These are phyloP conservation scores for Notocelia uddmanniana DNA, from an alignment of 2,888 invertebrate species.

Conservation along the genomic window DNA sequence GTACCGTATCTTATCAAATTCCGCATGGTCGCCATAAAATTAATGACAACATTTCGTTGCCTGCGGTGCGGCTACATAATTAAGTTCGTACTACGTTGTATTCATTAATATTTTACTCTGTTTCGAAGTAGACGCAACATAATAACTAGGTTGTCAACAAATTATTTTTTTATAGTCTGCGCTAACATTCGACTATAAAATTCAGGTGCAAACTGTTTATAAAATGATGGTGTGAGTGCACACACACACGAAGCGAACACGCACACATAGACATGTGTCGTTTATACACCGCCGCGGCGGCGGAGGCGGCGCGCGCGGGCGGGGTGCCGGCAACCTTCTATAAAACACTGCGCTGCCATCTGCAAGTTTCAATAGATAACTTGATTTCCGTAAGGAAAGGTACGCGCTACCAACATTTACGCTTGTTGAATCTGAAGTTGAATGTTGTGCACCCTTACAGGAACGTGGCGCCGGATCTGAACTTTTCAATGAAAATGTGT, in stretches of 20 bases:
- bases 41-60: constrained; percentile 4
- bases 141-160: constrained; percentile 25
- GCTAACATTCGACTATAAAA: constrained; percentile 31
- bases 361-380: constrained; percentile 85
- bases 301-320: constrained; percentile 54
- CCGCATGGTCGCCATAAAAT: constrained; percentile 9
- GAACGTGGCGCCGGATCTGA: constrained; percentile 70
- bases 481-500: constrained; percentile 61
- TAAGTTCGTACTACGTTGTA: background rate
- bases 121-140: constrained; percentile 12
- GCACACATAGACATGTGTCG: constrained; percentile 50
- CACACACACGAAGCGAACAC: constrained; percentile 55
- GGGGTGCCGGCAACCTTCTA: constrained; percentile 67
- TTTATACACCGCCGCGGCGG: constrained; percentile 51
- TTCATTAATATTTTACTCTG: background rate
- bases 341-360: constrained; percentile 84
- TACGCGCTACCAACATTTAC: constrained; percentile 78
- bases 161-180: constrained; percentile 31
- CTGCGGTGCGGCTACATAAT: background rate
- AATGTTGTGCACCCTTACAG: constrained; percentile 73
- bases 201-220: constrained; percentile 61
- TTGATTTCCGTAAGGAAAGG: constrained; percentile 78
- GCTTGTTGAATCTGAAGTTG: constrained; percentile 65
- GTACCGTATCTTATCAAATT: constrained; percentile 21
- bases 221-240: constrained; percentile 58